Evolutionary conservation across 1,140 invertebrate genomes (phyloP).

Genomic region (Lordiphosa mommai): DNA sequence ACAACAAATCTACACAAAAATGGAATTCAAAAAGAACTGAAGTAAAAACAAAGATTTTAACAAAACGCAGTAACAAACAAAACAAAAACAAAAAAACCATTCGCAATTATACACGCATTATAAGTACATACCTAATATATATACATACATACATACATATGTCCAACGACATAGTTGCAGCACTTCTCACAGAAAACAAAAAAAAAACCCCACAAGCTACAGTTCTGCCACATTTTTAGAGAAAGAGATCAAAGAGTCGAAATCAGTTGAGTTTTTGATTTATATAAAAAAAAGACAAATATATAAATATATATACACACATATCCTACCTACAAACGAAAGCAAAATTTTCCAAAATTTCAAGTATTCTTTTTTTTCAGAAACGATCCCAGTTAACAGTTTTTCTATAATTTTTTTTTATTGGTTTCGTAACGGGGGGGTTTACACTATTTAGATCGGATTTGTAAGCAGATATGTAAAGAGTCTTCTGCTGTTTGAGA

Average conservation of each 20-base stretch:
- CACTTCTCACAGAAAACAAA: constrained; percentile 7
- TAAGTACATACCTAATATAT: background rate
- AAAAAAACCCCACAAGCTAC: background rate
- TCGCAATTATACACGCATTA: constrained; percentile 35
- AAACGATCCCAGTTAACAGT: too few species aligned
- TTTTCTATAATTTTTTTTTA: too few species aligned
- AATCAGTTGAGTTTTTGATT: background rate
- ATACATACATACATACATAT: constrained; percentile 7
- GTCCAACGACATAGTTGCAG: constrained; percentile 1
- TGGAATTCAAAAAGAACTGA: constrained; percentile 76
- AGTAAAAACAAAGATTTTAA: constrained; percentile 77
- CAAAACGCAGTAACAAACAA: constrained; percentile 58
- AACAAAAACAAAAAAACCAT: constrained; percentile 39
- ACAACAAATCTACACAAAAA: constrained; percentile 55
- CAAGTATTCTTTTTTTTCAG: too few species aligned
- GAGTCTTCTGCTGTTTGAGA: too few species aligned
- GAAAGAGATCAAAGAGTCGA: background rate
- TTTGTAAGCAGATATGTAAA: too few species aligned
- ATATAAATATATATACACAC: constrained; percentile 22
- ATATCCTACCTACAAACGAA: constrained; percentile 24
- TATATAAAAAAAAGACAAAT: background rate
- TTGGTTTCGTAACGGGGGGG: too few species aligned
- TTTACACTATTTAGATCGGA: too few species aligned
- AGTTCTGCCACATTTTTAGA: constrained; percentile 6
- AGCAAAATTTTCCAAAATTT: too few species aligned